A percentile compares a stretch with the other conserved stretches of the same genome.
phyloP scores from a whole-genome alignment of 2,888 invertebrate genomes.

The Hyalella azteca region DNA sequence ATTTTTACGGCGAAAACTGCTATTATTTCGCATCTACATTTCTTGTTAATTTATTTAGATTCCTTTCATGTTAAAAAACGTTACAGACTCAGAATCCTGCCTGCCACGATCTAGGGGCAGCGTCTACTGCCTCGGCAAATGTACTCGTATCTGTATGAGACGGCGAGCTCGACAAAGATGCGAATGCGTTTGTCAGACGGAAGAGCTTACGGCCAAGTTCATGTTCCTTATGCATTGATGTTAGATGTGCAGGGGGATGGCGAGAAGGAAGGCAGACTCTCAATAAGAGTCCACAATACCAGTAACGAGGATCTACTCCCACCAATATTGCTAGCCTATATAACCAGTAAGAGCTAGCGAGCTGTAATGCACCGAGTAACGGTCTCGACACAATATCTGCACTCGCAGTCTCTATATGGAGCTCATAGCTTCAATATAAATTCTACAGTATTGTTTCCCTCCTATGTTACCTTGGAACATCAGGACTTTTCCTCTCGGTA shows the following conservation, averaged over 20 bases:
- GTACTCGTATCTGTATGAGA: too few relatives aligned
- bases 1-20: too few relatives aligned
- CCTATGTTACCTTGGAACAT: not conserved
- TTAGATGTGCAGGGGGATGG: not conserved
- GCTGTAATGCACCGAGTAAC: not conserved
- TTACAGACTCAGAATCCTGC: too few relatives aligned
- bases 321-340: conserved; percentile 30
- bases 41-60: too few relatives aligned
- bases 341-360: not conserved
- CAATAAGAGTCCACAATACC: conserved; percentile 32
- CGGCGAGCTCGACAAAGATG: too few relatives aligned
- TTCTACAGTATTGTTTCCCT: conserved; percentile 1
- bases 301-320: conserved; percentile 31
- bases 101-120: too few relatives aligned
- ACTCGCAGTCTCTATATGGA: not conserved
- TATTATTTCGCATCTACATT: too few relatives aligned
- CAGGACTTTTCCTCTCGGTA: too few relatives aligned
- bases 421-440: not conserved
- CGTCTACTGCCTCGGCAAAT: too few relatives aligned
- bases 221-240: conserved; percentile 30
- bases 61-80: too few relatives aligned
- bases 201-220: not conserved
- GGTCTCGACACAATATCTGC: conserved; percentile 1
- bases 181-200: conserved; percentile 7
- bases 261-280: conserved; percentile 6